Base-by-base conservation (phyloP, 2,888 invertebrate species). In the Choristoneura rosaceana region DNA sequence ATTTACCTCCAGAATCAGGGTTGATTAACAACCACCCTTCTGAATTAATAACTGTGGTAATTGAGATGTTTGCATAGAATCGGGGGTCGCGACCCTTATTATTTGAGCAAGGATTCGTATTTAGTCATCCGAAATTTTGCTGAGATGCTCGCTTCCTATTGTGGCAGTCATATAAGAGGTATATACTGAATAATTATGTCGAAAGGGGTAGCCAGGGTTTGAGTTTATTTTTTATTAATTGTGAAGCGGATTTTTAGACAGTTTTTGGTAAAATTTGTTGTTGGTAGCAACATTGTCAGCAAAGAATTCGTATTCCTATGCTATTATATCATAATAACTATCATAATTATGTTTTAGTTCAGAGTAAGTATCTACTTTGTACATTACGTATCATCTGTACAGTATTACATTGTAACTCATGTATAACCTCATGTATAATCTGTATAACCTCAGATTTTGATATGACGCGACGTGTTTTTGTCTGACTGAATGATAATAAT, bases 41-140 rank as follows among this genome's bases (percentile, higher is more conserved):
- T 86, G 88, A 89, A 88, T 93, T 93, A 93, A 92, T 92, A 92
- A 92, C 82, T 79, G 79, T 82, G 80, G 93, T 93, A 93, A 93
- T 93, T 93, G 93, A 93, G 93, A 93, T 91, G 91, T 93, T 93
- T 91, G 91, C 87, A 76, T 81, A 84, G 83, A 83, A 79, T 80
- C 82, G 78, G 82, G 87, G 89, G 87, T 84, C 85, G 83, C 80
- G 74, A 80, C 83, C 83, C 82, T 80, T 81, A 80, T 87, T 90
- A 85, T 91, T 91, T 89, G 89, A 86, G 81, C 86, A 85, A 80
- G 83, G 87, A 89, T 88, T 90, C 87, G 82, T 87, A 91, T 87
- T 90, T 87, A 91, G 90, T 90, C 92, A 91, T 87, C 90, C 90
- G 89, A 88, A 88, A 89, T 88, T 87, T 82, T 82, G 91, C 91